Conservation (phyloP, 2,888 invertebrate species). For the Branchinecta sandiegonensis region DNA sequence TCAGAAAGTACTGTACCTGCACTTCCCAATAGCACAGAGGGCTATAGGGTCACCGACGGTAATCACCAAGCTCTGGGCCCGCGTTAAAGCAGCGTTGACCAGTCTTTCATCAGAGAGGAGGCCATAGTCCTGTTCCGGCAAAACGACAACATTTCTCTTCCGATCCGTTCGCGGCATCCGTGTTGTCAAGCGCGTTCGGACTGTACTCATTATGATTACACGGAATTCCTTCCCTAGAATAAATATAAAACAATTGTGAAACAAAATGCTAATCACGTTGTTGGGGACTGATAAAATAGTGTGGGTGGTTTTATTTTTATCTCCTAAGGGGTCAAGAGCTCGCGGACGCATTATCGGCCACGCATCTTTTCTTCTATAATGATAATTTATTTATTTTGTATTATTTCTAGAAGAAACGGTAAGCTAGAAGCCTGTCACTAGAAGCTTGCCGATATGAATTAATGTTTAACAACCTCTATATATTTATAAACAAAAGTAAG, state of each 20-base stretch:
- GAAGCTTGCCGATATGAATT: no score
- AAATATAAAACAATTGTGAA: constrained; percentile 20
- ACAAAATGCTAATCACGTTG: no score
- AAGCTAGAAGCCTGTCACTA: no score
- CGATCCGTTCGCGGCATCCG: constrained; percentile 15
- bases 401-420: no score
- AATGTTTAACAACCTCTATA: no score
- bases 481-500: no score
- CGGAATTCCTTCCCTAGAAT: constrained; percentile 58
- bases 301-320: no score
- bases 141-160: background rate
- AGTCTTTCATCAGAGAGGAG: constrained; percentile 67
- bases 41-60: constrained; percentile 73
- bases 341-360: no score
- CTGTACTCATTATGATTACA: constrained; percentile 63
- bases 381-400: no score
- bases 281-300: no score
- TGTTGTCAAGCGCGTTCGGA: constrained; percentile 43
- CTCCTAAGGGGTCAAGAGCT: no score
- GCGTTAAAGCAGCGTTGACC: constrained; percentile 64
- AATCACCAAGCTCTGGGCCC: constrained; percentile 65
- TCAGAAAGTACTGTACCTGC: constrained; percentile 37
- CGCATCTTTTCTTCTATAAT: no score
- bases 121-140: constrained; percentile 45
- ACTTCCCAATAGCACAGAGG: constrained; percentile 60